Evolutionary conservation across 1,140 invertebrate species (phyloP), one percentile per base, ranked within the genome.

Genomic region (Brachionus asplanchnoidis): DNA sequence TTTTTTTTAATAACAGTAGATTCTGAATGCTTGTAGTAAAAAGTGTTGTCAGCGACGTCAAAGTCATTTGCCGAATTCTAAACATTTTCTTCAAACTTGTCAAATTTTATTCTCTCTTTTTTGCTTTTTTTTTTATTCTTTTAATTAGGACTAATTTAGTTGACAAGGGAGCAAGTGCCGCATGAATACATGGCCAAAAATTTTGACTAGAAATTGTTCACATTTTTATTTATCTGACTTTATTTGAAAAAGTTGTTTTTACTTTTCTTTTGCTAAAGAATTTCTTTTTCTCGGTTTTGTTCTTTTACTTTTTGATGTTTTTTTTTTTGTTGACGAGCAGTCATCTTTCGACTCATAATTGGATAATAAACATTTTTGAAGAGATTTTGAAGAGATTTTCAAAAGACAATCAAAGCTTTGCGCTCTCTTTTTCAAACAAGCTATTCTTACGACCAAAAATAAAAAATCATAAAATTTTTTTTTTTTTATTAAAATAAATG

Each of bases 11-110:
- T 73, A 42, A 73, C 68, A 73, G 68, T 42, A 40, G n/a, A 40
- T 14, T 42, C 5, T 17, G 68, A 73, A 73, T 73, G 68, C 28
- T 40, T 73, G 68, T 42, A 44, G 28, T 11, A 73, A 73, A 40
- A 44, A 42, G 68, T 73, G 32, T 73, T 40, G 32, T 73, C 36
- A 40, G 12, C 17, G 28, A 44, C 40, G 44, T 73, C 40, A 42
- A 42, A 40, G 28, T 73, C n/a, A 1, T 42, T 20, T 7, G 20
- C 68, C 68, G 68, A 73, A 20, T 73, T 73, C 68, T 40, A 73
- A 73, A 42, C 32, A 73, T 73, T 40, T 73, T 42, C 20, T 46
- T 42, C n/a, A 73, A 73, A 73, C 68, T 73, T 73, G 68, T 73
- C 68, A 73, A 73, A 73, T 73, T 42, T 73, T 42, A 40, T 60